Evolutionary conservation across 2,113 vertebrate species (phyloP).

Genomic region (Tinamus guttatus): DNA sequence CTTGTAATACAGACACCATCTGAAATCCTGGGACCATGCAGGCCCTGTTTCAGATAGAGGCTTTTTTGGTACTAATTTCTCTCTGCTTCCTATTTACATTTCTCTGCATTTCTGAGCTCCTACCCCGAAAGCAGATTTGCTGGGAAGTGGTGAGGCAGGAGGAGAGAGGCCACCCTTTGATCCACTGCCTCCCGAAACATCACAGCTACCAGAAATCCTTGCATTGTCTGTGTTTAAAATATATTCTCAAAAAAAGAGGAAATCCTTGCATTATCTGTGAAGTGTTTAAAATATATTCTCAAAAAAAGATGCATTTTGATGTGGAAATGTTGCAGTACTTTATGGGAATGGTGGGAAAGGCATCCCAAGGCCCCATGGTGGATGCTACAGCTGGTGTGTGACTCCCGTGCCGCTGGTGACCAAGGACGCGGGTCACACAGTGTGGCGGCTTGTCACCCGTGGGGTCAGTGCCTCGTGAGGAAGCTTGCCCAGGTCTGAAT

Average conservation of each 20-base stretch:
- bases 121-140: background rate
- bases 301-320: constrained; percentile 21
- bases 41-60: background rate
- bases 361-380: background rate
- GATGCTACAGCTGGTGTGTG: background rate
- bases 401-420: background rate
- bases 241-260: background rate
- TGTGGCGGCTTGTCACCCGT: background rate
- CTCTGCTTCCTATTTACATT: background rate
- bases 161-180: constrained; percentile 16
- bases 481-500: background rate
- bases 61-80: background rate
- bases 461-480: background rate
- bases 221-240: constrained; percentile 44
- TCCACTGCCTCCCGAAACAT: constrained; percentile 28
- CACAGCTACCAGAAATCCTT: constrained; percentile 14
- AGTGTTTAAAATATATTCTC: constrained; percentile 33
- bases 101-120: background rate
- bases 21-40: background rate
- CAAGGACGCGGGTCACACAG: background rate
- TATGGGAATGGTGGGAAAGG: background rate
- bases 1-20: background rate
- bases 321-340: constrained; percentile 27
- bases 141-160: background rate
- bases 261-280: constrained; percentile 35